Evolutionary conservation across 92 coral and sea anemone genomes (phyloP).

Genomic region (Epizoanthus ramosus): DNA sequence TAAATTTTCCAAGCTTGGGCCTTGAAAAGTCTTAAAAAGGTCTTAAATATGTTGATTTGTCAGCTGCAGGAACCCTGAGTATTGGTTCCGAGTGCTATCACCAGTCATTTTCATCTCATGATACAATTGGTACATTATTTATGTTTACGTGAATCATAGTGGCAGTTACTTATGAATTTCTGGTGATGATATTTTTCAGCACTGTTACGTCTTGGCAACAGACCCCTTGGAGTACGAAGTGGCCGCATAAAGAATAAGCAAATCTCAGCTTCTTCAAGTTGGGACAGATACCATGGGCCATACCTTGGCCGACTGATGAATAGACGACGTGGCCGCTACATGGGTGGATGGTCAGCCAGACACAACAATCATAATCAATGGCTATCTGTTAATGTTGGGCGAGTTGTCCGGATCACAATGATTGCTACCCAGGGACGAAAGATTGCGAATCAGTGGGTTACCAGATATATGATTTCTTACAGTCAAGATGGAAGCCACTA

Average conservation of each 20-base stretch:
- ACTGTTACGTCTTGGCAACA: constrained; percentile 69
- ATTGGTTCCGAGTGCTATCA: no score
- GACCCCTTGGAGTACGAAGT: constrained; percentile 69
- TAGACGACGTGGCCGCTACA: constrained; percentile 63
- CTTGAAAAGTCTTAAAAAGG: no score
- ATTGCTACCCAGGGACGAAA: constrained; percentile 81
- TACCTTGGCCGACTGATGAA: constrained; percentile 70
- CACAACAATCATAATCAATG: constrained; percentile 87
- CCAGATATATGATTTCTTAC: constrained; percentile 58
- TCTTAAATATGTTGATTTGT: no score
- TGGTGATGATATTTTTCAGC: constrained; percentile 40
- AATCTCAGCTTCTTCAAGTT: constrained; percentile 72
- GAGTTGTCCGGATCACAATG: constrained; percentile 67
- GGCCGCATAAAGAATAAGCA: constrained; percentile 78
- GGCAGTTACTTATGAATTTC: neutral
- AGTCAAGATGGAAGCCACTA: constrained; percentile 82
- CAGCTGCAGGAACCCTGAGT: no score
- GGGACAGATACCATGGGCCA: constrained; percentile 70
- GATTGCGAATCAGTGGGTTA: constrained; percentile 71
- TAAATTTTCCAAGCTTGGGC: no score
- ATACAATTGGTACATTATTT: neutral
- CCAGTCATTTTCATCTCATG: neutral
- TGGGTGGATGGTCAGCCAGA: constrained; percentile 91
- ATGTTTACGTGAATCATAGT: neutral
- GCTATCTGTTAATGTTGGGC: constrained; percentile 79